These are phyloP conservation scores for Synanthedon formicaeformis DNA, from an alignment of 2,888 invertebrate genomes.

Conservation along the genomic window DNA sequence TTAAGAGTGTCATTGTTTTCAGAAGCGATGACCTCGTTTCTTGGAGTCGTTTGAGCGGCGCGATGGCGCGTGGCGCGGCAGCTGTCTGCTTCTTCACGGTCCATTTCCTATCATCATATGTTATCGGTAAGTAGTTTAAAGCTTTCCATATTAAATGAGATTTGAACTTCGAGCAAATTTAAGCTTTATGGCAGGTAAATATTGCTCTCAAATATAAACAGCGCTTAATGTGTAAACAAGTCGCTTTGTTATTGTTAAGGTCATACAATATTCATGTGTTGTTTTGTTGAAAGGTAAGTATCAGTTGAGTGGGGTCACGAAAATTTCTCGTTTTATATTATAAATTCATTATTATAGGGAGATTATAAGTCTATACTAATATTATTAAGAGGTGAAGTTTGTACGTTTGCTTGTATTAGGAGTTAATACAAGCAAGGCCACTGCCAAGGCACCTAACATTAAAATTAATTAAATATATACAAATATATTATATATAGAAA, in stretches of 20 bases:
- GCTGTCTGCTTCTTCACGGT: conserved; percentile 55
- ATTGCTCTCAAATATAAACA: background rate
- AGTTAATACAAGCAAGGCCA: too few species aligned
- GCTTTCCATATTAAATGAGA: conserved; percentile 1
- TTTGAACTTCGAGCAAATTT: conserved; percentile 10
- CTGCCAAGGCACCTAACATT: too few species aligned
- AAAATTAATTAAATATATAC: too few species aligned
- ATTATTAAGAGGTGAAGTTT: too few species aligned
- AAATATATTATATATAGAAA: too few species aligned
- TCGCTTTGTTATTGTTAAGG: background rate
- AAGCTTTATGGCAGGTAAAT: conserved; percentile 6
- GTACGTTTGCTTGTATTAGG: too few species aligned
- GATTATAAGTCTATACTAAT: too few species aligned
- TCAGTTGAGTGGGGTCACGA: too few species aligned
- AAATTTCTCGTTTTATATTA: too few species aligned
- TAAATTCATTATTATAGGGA: too few species aligned
- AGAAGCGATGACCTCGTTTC: conserved; percentile 48
- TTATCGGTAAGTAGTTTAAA: conserved; percentile 46
- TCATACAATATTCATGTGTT: background rate
- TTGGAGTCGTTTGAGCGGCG: conserved; percentile 19
- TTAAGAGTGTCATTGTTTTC: conserved; percentile 50
- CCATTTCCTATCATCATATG: conserved; percentile 59
- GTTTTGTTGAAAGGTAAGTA: background rate
- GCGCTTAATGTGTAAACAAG: background rate
- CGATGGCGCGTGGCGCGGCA: conserved; percentile 43